Conservation (phyloP, 2,113 vertebrate genomes). For the Cyanoderma ruficeps region DNA sequence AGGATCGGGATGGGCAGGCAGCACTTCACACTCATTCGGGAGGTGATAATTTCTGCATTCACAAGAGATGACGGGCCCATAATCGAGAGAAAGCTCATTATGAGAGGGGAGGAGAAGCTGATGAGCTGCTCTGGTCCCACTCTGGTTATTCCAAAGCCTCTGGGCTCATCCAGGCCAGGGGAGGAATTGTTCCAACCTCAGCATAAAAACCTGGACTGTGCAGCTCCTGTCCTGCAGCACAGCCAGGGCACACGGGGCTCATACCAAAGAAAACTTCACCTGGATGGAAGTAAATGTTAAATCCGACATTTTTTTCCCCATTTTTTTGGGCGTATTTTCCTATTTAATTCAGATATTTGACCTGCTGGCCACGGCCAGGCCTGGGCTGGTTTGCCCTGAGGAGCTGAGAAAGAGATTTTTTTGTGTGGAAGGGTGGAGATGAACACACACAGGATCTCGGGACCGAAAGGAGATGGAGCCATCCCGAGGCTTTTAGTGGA, state of each 20-base stretch:
- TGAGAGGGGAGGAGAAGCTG: not conserved
- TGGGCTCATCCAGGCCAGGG: not conserved
- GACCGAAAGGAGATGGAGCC: not conserved
- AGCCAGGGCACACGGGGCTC: not conserved
- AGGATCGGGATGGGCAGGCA: not conserved
- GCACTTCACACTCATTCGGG: not conserved
- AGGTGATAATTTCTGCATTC: constrained; percentile 38
- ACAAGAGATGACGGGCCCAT: not conserved
- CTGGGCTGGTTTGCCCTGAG: not conserved
- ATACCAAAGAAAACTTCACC: fast-evolving
- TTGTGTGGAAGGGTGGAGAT: not conserved
- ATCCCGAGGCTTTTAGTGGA: not conserved
- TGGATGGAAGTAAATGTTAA: not conserved
- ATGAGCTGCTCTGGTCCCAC: not conserved
- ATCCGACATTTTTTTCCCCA: fast-evolving
- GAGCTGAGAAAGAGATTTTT: not conserved
- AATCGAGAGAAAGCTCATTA: not conserved
- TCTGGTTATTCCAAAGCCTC: not conserved
- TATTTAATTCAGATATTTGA: not conserved
- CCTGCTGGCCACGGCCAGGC: not conserved
- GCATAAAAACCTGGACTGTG: not conserved
- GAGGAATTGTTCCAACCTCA: not conserved
- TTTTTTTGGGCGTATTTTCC: fast-evolving
- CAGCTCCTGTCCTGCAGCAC: not conserved
- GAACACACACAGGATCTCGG: not conserved